Evolutionary conservation across 2,113 vertebrate species (phyloP), one percentile per base, ranked within the genome.

Genomic region (Phasianus colchicus): DNA sequence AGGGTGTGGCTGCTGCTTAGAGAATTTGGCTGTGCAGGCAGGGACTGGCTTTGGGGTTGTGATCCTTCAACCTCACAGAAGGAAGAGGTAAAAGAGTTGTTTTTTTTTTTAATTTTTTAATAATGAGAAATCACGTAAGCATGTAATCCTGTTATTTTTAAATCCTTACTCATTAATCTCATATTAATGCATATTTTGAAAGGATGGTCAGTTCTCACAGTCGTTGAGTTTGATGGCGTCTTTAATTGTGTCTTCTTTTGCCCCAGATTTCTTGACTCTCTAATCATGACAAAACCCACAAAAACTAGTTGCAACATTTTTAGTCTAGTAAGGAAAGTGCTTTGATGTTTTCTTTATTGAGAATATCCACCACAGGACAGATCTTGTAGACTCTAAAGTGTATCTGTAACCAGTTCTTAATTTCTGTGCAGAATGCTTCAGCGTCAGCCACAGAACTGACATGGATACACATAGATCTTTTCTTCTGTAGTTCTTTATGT

Each of bases 1-100:
- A 92, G 90, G 90, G 90, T 95, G 95, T 83, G 89, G 87, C 52
- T 83, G 89, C 58, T 0, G 3, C 74, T 87, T 48, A 40, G 65
- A 86, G 38, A 54, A 48, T 87, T 78, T 91, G 79, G 78, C 78
- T 50, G 13, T 47, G 78, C 52, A 64, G 29, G 80, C 0, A 9
- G 85, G 52, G 80, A 43, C 40, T 64, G 14, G 24, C 57, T 67
- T 29, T 27, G 42, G 65, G 78, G 43, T 58, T 22, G 52, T 1
- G 1, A 40, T 27, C 61, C 69, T 80, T 72, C 69, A 14, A 21
- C 2, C 0, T 30, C 27, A 25, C 57, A 48, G 61, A 72, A 65
- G 0, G 30, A 86, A 93, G 74, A 72, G 93, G 92, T 96, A 95
- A 96, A 86, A 10, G 18, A 34, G 36, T n/a, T n/a, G 63, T 69